Evolutionary conservation across 1,140 invertebrate genomes (phyloP).

Genomic region (Drosophila nebulosa): DNA sequence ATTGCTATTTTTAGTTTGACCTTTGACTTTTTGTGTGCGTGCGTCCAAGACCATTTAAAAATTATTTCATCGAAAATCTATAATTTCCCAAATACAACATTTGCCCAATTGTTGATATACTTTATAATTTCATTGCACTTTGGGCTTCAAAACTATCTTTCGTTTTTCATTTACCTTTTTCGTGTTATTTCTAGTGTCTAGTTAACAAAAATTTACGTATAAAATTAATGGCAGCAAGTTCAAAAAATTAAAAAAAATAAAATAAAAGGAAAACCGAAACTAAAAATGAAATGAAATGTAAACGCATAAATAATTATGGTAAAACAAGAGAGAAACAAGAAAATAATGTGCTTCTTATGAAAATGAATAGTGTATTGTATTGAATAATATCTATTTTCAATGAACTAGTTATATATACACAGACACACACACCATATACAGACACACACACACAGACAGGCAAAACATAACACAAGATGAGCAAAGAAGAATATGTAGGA

Average conservation of each 20-base stretch:
- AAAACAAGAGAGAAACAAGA: constrained; percentile 31
- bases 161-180: neutral
- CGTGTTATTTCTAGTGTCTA: constrained; percentile 49
- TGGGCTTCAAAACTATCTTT: constrained; percentile 19
- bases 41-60: constrained; percentile 56
- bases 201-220: constrained; percentile 49
- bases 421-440: constrained; percentile 34
- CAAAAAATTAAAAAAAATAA: constrained; percentile 28
- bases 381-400: constrained; percentile 63
- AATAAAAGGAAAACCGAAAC: neutral
- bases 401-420: constrained; percentile 54
- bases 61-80: neutral
- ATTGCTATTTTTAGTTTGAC: constrained; percentile 71
- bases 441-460: constrained; percentile 20
- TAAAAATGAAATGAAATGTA: constrained; percentile 63
- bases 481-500: constrained; percentile 14
- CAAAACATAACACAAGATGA: constrained; percentile 22
- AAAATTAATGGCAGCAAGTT: constrained; percentile 46
- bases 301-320: constrained; percentile 68
- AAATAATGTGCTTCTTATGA: constrained; percentile 74
- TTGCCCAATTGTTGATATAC: neutral
- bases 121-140: neutral
- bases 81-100: neutral
- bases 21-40: constrained; percentile 50
- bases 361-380: constrained; percentile 51